These are phyloP conservation scores for Psittacula derbiana DNA, from an alignment of 2,797 vertebrate genomes.

Conservation along the genomic window DNA sequence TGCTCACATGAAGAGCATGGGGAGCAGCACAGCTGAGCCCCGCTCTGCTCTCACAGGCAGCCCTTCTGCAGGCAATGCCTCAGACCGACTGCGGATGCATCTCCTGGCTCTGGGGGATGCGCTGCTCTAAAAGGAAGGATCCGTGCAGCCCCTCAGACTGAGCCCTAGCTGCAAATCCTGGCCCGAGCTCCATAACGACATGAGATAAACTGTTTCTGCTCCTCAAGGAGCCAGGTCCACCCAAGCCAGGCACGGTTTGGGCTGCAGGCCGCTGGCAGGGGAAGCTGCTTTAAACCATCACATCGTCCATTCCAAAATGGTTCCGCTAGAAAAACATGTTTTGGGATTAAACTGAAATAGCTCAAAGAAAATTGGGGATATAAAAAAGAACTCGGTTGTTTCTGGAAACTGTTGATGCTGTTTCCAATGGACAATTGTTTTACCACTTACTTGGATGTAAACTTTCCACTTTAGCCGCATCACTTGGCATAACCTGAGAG, in stretches of 20 bases:
- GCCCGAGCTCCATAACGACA: neutral
- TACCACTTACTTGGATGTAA: neutral
- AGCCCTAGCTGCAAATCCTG: neutral
- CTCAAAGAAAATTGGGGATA: neutral
- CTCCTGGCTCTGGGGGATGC: neutral
- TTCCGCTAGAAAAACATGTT: neutral
- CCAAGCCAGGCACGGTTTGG: neutral
- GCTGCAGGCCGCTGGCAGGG: neutral
- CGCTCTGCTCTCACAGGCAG: neutral
- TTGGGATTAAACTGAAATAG: neutral
- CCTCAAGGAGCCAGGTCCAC: fast-evolving
- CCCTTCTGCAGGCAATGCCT: neutral
- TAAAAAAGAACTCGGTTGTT: neutral
- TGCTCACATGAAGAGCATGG: neutral
- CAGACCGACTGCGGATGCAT: neutral
- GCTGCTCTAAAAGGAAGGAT: neutral
- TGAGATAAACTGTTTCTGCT: neutral
- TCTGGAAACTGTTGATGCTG: neutral
- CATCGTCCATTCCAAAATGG: neutral
- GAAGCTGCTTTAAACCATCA: neutral
- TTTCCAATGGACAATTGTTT: neutral
- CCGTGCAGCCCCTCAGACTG: neutral
- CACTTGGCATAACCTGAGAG: neutral
- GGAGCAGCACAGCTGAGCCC: neutral
- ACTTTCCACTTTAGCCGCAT: neutral